Evolutionary conservation across 2,113 vertebrate species (phyloP).

Genomic region (Helogale parvula): DNA sequence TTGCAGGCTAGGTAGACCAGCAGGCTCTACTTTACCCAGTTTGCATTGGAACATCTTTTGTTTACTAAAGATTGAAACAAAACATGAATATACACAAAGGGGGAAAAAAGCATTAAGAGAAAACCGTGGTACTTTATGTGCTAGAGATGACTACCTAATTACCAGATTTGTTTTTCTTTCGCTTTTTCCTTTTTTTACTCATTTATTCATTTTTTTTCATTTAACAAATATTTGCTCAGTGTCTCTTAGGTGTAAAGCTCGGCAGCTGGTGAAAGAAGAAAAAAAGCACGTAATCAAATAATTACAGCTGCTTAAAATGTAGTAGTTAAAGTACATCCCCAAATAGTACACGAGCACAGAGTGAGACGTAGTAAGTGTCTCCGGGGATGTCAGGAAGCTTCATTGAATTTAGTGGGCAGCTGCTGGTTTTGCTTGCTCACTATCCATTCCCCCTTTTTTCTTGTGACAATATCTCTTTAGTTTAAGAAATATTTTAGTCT

Average conservation of each 20-base stretch:
- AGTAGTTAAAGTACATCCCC: neutral
- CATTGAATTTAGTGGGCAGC: neutral
- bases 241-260: neutral
- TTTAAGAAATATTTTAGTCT: neutral
- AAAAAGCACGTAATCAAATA: neutral
- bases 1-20: neutral
- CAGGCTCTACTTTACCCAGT: neutral
- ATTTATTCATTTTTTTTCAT: neutral
- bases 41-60: neutral
- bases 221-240: constrained; percentile 30
- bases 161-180: neutral
- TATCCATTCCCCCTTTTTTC: neutral
- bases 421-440: neutral
- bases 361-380: neutral
- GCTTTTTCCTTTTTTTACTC: neutral
- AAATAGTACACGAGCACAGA: neutral
- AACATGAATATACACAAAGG: neutral
- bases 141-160: neutral
- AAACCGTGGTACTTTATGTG: neutral
- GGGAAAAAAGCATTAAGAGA: neutral
- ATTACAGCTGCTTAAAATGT: neutral
- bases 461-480: neutral
- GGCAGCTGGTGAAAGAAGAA: neutral
- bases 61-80: neutral
- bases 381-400: neutral